Base-by-base conservation (phyloP, 2,113 vertebrate genomes). In the Malurus alboscapulatus region DNA sequence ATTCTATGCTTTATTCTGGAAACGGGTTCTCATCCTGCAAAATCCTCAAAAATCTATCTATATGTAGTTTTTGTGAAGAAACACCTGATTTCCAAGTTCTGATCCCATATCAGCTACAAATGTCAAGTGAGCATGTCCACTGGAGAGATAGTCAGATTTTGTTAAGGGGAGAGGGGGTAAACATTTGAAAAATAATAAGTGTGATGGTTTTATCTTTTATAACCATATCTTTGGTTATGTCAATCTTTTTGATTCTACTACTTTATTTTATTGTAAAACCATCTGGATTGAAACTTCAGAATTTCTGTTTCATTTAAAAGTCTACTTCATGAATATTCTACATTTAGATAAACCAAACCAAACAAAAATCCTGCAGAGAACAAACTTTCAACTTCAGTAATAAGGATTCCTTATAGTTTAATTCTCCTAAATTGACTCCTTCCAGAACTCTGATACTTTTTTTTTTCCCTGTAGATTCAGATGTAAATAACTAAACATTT, bases 81-180 rank as follows among this genome's bases (percentile, higher is more conserved):
- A 6, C 0, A 0, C 48, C 24, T 80, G 10, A 1, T 42, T 89
- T 62, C 15, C 14, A 63, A 54, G 14, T 44, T 55, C 32, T 72
- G 32, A 22, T 44, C 24, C 18, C 12, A 32, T 4, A 44, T 6
- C 47, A 57, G 15, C 30, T 30, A 20, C 34, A 47, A 83, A 24
- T 34, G 57, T 20, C 20, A 53, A 4, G 2, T 27, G 14, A 47
- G 57, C 8, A 4, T 25, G 6, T 42, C 15, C 2, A 1, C 8
- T 22, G 19, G 27, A 66, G 21, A 1, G 1, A 54, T 7, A 66
- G 9, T 29, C 17, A 38, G 3, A 1, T 7, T 4, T 61, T 83
- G 57, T 53, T 14, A 6, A 14, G 3, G 3, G 17, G 7, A 4
- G 2, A 1, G 4, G 2, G 1, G 2, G 38, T 38, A 7, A 63